Conservation (phyloP, 1,140 invertebrate genomes). For the Zelostemma sp. region DNA sequence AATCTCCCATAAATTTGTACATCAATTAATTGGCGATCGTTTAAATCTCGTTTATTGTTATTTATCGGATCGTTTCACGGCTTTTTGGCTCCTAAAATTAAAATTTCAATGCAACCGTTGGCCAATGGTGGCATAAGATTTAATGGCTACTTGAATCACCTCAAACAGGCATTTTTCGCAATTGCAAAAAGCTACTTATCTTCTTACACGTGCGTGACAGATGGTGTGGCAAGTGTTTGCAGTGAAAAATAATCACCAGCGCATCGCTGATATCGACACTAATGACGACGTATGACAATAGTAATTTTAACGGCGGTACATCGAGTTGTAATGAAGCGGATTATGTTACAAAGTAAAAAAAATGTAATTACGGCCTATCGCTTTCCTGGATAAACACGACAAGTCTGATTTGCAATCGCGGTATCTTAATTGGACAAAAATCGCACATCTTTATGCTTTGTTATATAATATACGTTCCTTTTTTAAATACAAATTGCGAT, state of each 20-base stretch:
- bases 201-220: constrained; percentile 22
- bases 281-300: constrained; percentile 31
- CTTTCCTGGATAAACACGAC: constrained; percentile 17
- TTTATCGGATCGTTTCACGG: too few relatives aligned
- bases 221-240: constrained; percentile 8
- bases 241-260: constrained; percentile 18
- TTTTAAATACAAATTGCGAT: constrained; percentile 24
- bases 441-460: constrained; percentile 6
- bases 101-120: too few relatives aligned
- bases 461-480: constrained; percentile 16
- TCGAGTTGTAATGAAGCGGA: constrained; percentile 14
- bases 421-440: constrained; percentile 31
- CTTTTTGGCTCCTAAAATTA: too few relatives aligned
- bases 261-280: constrained; percentile 15
- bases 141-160: constrained; percentile 13
- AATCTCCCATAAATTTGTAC: too few relatives aligned
- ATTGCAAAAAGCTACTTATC: constrained; percentile 14
- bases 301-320: constrained; percentile 20
- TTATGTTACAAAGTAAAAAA: constrained; percentile 14
- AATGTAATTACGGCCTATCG: constrained; percentile 23
- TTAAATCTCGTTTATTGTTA: too few relatives aligned
- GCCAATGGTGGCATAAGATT: constrained; percentile 8
- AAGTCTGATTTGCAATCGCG: constrained; percentile 28
- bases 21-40: too few relatives aligned
- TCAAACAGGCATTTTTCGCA: constrained; percentile 3